phyloP scores from a whole-genome alignment of 2,888 invertebrate species.

The Eremobia ochroleuca region DNA sequence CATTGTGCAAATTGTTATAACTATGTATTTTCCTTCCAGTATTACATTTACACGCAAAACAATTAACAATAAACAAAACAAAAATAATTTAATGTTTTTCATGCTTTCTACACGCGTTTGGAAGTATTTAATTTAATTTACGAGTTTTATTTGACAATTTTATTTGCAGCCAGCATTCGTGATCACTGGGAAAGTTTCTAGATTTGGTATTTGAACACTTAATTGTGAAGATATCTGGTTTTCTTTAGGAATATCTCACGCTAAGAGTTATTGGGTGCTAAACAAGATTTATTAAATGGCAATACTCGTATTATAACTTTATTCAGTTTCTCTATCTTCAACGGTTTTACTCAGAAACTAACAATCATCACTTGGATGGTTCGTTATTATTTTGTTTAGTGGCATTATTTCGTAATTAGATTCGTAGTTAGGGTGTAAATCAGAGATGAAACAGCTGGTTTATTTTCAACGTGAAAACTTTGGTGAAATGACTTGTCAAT shows the following conservation, averaged over 20 bases:
- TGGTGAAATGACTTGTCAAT: neutral
- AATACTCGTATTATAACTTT: slow-evolving; percentile 31
- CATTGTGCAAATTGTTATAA: slow-evolving; percentile 33
- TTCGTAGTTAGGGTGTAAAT: neutral
- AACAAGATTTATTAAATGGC: slow-evolving; percentile 42
- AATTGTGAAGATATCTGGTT: slow-evolving; percentile 31
- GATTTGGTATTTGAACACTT: slow-evolving; percentile 41
- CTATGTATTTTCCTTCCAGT: slow-evolving; percentile 17
- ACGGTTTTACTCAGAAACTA: neutral
- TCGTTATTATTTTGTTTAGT: neutral
- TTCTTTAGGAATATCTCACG: slow-evolving; percentile 43
- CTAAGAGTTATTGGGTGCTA: slow-evolving; percentile 25
- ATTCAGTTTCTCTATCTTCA: neutral
- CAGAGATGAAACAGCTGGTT: no score
- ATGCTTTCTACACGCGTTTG: slow-evolving; percentile 39
- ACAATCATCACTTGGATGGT: neutral
- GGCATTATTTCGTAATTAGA: neutral
- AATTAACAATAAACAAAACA: slow-evolving; percentile 39
- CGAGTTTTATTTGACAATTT: slow-evolving; percentile 33
- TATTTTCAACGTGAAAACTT: neutral
- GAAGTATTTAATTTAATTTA: slow-evolving; percentile 24
- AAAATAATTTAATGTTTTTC: slow-evolving; percentile 16
- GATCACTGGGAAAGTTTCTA: slow-evolving; percentile 43
- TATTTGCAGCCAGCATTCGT: slow-evolving; percentile 33
- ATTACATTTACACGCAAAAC: slow-evolving; percentile 33